These are phyloP conservation scores for Zaprionus davidi DNA, from an alignment of 1,140 invertebrate species.

Conservation along the genomic window DNA sequence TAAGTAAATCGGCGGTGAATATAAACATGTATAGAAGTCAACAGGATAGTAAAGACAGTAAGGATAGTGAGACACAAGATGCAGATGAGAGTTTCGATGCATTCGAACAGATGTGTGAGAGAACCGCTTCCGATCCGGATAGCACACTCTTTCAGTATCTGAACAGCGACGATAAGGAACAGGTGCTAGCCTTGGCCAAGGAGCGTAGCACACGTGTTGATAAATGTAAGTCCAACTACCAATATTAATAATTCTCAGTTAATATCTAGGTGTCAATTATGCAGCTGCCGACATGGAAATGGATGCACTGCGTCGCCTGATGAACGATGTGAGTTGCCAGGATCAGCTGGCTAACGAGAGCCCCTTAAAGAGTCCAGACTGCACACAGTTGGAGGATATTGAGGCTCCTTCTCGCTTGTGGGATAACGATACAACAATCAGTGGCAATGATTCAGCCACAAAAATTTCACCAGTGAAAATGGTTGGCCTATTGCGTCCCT, in stretches of 20 bases:
- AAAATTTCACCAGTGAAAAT: slow-evolving; percentile 76
- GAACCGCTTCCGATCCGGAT: slow-evolving; percentile 76
- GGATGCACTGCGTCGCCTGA: slow-evolving; percentile 56
- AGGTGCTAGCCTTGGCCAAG: slow-evolving; percentile 62
- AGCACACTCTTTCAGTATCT: slow-evolving; percentile 77
- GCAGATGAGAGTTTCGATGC: slow-evolving; percentile 70
- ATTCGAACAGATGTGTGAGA: slow-evolving; percentile 78
- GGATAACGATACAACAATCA: slow-evolving; percentile 57
- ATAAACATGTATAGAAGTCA: slow-evolving; percentile 23
- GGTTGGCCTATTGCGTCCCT: slow-evolving; percentile 76
- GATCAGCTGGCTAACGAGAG: slow-evolving; percentile 58
- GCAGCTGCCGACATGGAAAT: slow-evolving; percentile 52
- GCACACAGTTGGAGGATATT: slow-evolving; percentile 76
- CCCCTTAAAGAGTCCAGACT: slow-evolving; percentile 64
- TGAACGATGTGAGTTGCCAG: slow-evolving; percentile 50
- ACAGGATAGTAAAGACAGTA: not conserved
- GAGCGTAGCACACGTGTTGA: slow-evolving; percentile 41
- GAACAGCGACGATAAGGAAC: slow-evolving; percentile 60
- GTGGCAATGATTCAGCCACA: slow-evolving; percentile 35
- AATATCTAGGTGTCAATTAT: not conserved
- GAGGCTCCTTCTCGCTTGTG: slow-evolving; percentile 77
- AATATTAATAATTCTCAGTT: not conserved
- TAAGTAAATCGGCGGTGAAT: not conserved
- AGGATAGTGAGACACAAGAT: not conserved
- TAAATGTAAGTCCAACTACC: slow-evolving; percentile 23